These are phyloP conservation scores for Mustela lutreola DNA, from an alignment of 2,113 vertebrate genomes.

Conservation along the genomic window DNA sequence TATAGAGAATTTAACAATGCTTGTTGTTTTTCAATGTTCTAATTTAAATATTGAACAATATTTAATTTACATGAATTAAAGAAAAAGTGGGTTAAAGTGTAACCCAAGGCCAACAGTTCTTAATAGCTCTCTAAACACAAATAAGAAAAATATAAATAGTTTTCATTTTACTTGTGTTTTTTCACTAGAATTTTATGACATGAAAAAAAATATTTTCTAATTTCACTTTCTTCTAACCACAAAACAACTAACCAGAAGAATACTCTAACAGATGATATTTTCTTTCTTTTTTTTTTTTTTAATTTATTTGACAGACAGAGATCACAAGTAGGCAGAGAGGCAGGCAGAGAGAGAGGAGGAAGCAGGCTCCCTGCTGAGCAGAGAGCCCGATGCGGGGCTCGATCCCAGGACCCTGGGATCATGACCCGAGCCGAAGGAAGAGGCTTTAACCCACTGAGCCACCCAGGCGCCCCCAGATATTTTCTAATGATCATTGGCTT, in stretches of 20 bases:
- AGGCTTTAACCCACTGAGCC: too few relatives aligned
- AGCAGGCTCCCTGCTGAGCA: too few relatives aligned
- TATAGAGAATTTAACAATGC: background rate
- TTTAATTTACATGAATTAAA: background rate
- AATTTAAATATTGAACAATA: slow-evolving; percentile 36
- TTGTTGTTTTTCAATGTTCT: slow-evolving; percentile 10
- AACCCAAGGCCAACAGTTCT: background rate
- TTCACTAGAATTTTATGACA: background rate
- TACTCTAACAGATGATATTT: background rate
- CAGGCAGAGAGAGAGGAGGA: too few relatives aligned
- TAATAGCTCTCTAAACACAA: background rate
- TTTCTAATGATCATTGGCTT: background rate
- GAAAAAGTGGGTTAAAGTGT: background rate
- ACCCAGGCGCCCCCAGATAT: too few relatives aligned
- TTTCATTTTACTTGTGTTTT: background rate
- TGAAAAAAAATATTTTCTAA: background rate
- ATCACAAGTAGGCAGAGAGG: too few relatives aligned
- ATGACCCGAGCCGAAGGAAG: too few relatives aligned
- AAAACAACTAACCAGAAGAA: background rate
- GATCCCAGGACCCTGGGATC: too few relatives aligned
- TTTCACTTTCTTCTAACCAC: background rate
- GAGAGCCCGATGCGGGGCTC: too few relatives aligned
- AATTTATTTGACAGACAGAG: too few relatives aligned
- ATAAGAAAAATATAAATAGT: background rate
- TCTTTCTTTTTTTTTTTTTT: background rate